Conservation (phyloP, 35 echinoderm and acorn worm species). For the Apostichopus parvimensis region DNA sequence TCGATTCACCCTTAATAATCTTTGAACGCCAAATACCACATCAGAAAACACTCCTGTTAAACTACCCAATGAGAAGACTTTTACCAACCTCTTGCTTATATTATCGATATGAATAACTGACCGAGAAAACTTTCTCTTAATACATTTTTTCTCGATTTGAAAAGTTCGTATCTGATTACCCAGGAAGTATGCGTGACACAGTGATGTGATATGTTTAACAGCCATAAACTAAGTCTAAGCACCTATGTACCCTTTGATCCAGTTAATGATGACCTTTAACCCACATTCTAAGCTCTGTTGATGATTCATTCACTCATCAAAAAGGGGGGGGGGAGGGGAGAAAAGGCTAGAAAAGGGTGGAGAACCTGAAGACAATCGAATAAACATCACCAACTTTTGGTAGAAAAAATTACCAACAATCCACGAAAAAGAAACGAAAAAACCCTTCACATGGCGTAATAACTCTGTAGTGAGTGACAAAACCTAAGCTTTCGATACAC, state of each 20-base stretch:
- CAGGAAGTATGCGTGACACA: no score
- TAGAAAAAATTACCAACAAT: neutral
- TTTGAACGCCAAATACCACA: no score
- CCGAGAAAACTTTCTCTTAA: no score
- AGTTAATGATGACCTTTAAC: neutral
- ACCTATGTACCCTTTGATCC: neutral
- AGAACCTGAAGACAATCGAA: neutral
- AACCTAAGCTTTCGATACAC: neutral
- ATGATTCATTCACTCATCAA: neutral
- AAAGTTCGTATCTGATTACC: no score
- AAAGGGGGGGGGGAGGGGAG: neutral
- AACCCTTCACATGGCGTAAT: neutral
- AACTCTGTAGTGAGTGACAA: neutral
- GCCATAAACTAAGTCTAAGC: neutral
- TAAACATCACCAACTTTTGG: conserved; percentile 8
- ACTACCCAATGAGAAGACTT: no score
- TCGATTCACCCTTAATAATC: no score
- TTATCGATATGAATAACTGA: no score
- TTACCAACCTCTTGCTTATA: no score
- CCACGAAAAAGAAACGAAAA: neutral
- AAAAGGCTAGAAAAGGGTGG: neutral
- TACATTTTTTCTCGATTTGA: no score
- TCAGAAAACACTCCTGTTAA: no score
- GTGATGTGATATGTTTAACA: no score
- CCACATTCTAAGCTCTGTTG: neutral